Evolutionary conservation across 2,888 invertebrate species (phyloP).

Genomic region (Gonocerus acuteangulatus): DNA sequence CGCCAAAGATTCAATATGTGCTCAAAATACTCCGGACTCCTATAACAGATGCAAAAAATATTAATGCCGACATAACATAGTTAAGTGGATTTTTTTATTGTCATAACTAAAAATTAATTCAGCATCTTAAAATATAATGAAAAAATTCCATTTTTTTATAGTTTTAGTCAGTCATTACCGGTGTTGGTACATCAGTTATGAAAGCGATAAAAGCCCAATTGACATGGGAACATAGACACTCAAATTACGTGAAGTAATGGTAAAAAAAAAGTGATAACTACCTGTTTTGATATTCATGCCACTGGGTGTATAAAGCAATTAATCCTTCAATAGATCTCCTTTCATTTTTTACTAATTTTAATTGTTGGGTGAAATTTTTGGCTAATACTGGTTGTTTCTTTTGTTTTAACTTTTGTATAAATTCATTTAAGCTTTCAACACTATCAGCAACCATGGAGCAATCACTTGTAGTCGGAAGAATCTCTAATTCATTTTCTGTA

Average conservation of each 20-base stretch:
- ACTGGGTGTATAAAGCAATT: conserved; percentile 24
- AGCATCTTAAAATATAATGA: no score
- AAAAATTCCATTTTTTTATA: no score
- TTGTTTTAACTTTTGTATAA: conserved; percentile 7
- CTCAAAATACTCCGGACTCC: conserved; percentile 29
- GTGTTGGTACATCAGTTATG: no score
- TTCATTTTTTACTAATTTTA: conserved; percentile 17
- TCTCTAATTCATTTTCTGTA: conserved; percentile 11
- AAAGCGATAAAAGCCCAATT: no score
- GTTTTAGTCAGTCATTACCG: no score
- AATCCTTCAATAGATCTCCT: conserved; percentile 26
- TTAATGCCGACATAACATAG: no score
- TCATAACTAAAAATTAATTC: no score
- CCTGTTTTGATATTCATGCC: conserved; percentile 28
- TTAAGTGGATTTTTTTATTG: no score
- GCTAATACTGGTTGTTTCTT: conserved; percentile 1
- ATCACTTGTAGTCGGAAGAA: conserved; percentile 6
- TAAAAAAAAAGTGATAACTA: no score
- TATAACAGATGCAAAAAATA: conserved; percentile 14
- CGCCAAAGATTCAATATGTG: conserved; percentile 29
- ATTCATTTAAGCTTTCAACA: conserved; percentile 11
- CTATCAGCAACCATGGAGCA: conserved; percentile 22
- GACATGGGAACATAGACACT: no score
- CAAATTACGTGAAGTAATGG: no score
- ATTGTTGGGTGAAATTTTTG: conserved; percentile 8